Conservation (phyloP, 2,888 invertebrate species). For the Apamea crenata region DNA sequence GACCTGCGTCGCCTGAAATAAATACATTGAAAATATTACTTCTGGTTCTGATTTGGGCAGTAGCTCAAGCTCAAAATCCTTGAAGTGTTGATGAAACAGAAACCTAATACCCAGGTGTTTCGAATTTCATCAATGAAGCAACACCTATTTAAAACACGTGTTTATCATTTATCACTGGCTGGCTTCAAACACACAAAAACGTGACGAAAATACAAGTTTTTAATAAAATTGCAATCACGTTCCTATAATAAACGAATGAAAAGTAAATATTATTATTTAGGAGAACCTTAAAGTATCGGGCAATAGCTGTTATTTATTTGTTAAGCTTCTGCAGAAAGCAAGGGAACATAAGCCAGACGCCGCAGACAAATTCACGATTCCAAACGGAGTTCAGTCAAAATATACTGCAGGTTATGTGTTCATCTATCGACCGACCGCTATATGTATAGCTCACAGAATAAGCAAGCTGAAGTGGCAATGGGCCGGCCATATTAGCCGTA, state of each 20-base stretch:
- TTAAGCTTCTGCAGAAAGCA: conserved; percentile 44
- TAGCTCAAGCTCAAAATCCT: neutral
- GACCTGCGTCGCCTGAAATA: too few relatives aligned
- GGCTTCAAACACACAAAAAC: conserved; percentile 13
- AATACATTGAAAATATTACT: neutral
- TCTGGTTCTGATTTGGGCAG: neutral
- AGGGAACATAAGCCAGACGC: conserved; percentile 42
- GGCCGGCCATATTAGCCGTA: too few relatives aligned
- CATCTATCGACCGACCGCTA: neutral
- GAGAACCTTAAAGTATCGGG: conserved; percentile 13
- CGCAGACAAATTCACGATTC: conserved; percentile 39
- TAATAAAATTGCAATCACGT: conserved; percentile 22
- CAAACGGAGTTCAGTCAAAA: conserved; percentile 15
- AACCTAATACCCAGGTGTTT: conserved; percentile 32
- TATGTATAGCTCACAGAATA: too few relatives aligned
- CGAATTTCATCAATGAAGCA: conserved; percentile 27
- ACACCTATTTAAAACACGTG: conserved; percentile 36
- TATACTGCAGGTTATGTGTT: conserved; percentile 8
- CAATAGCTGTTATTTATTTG: conserved; percentile 24
- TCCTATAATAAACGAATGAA: conserved; percentile 9
- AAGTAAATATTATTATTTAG: conserved; percentile 47
- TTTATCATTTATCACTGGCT: conserved; percentile 15
- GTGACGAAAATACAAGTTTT: conserved; percentile 39
- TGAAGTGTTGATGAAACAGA: neutral
- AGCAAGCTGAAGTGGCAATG: too few relatives aligned